phyloP scores from a whole-genome alignment of 1,140 invertebrate species.

The Gonatopus flavifemur region DNA sequence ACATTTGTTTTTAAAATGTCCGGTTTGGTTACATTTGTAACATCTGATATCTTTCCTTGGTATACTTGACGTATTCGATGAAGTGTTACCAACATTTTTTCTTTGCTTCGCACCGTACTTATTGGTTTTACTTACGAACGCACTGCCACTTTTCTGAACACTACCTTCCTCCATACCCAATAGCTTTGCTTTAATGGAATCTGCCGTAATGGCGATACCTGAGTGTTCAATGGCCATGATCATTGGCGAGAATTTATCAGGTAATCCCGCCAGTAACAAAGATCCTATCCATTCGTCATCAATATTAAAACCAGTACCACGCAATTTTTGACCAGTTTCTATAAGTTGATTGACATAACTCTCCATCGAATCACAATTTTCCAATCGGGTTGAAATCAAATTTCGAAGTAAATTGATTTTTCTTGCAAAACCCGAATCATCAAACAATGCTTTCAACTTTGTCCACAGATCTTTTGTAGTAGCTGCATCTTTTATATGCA shows the following conservation, averaged over 20 bases:
- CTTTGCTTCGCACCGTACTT: neutral
- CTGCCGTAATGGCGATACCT: slow-evolving; percentile 26
- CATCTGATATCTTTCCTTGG: neutral
- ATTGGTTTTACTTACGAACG: neutral
- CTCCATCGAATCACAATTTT: slow-evolving; percentile 27
- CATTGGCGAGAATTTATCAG: slow-evolving; percentile 41
- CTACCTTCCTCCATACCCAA: slow-evolving; percentile 24
- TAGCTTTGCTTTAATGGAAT: slow-evolving; percentile 33
- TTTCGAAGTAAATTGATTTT: slow-evolving; percentile 30
- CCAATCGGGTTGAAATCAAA: slow-evolving; percentile 23
- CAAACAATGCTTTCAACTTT: slow-evolving; percentile 30
- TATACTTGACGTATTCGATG: neutral
- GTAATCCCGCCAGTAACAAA: slow-evolving; percentile 40
- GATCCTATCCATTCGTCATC: slow-evolving; percentile 42
- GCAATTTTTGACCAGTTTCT: slow-evolving; percentile 24
- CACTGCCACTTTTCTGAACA: slow-evolving; percentile 11
- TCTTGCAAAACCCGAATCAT: slow-evolving; percentile 29
- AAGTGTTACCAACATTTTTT: neutral
- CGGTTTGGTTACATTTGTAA: slow-evolving; percentile 1
- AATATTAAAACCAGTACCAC: slow-evolving; percentile 29
- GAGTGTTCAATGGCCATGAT: slow-evolving; percentile 45
- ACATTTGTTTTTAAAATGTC: slow-evolving; percentile 6
- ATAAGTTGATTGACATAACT: slow-evolving; percentile 19
- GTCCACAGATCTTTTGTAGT: slow-evolving; percentile 35
- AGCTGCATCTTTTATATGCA: slow-evolving; percentile 34